Percentiles rank a stretch among this genome's conserved stretches.
Evolutionary conservation across 2,113 vertebrate genomes (phyloP).

Genomic region (Odocoileus hemionus): DNA sequence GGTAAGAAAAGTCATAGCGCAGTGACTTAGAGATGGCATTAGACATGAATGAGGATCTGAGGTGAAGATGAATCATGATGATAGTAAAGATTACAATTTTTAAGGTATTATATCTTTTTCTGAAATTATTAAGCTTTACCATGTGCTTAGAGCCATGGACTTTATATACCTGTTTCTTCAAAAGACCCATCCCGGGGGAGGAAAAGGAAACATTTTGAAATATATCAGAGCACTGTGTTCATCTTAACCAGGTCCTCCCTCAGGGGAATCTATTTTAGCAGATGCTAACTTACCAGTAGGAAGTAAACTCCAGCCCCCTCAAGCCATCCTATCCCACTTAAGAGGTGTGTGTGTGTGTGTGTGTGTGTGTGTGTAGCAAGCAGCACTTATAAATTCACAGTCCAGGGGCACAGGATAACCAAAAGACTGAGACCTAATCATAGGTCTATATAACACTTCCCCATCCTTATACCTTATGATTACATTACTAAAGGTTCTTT

Average conservation of each 20-base stretch:
- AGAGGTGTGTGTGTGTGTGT: background rate
- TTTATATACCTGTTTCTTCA: background rate
- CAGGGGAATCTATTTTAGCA: background rate
- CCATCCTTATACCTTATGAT: background rate
- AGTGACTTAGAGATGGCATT: background rate
- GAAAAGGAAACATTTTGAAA: background rate
- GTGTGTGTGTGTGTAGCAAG: background rate
- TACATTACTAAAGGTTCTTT: background rate
- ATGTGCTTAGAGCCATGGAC: background rate
- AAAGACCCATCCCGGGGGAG: background rate
- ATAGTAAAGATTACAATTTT: background rate
- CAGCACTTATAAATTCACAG: background rate
- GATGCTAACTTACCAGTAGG: background rate
- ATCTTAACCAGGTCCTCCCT: background rate
- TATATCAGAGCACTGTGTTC: background rate
- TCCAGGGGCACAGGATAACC: background rate
- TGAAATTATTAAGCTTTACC: background rate
- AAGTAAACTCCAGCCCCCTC: background rate
- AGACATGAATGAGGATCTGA: background rate
- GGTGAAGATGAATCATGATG: background rate
- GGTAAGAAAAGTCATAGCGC: background rate
- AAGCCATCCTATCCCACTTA: background rate
- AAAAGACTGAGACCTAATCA: background rate
- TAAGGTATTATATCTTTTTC: background rate
- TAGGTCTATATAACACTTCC: background rate